Evolutionary conservation across 37 sponge, comb jelly and placozoan genomes (phyloP), one percentile per base, ranked within the genome.

Genomic region (Diacarnus erythraeanus): DNA sequence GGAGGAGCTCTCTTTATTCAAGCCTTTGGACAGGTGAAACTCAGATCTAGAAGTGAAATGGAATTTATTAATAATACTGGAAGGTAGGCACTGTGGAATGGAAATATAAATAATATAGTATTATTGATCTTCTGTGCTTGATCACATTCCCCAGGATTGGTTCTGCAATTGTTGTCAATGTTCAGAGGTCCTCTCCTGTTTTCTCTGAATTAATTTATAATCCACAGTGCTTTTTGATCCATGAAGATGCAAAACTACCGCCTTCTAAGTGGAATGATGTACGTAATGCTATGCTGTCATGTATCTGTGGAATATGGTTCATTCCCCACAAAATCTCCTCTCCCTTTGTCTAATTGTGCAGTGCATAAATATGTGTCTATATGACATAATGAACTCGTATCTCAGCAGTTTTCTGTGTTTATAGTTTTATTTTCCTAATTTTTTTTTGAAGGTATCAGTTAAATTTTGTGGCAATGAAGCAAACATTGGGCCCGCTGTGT

Each of bases 21-120:
- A 36, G 80, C 42, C 25, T 85, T 90, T 77, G 91, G 86, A 23
- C 91, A 90, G 60, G 40, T 90, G 21, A 71, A 57, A 29, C 23
- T 90, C 33, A 42, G 61, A 42, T 17, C 6, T 29, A 72, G 63
- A 35, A 26, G 78, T 33, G 25, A 37, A 31, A 77, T 90, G 69
- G 77, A 77, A 29, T 90, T 90, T 51, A 73, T 77, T 58, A 72
- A 85, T 59, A 90, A 90, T 38, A 82, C 64, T n/a, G 91, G 91
- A 77, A 82, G 72, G 91, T 90, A 20, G 2, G 58, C 29, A 63
- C 64, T 23, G 64, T 23, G 31, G 30, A 6, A 63, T 6, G 6
- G 26, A 23, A 12, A 30, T 6, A 63, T 25, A 63, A 15, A 63
- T 25, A 9, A 25, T 9, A 18, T 9, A 27, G 8, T 22, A n/a